Percentiles rank a stretch among this genome's conserved stretches.
Evolutionary conservation across 92 coral and sea anemone genomes (phyloP).

Genomic region (Palythoa caribaeorum): DNA sequence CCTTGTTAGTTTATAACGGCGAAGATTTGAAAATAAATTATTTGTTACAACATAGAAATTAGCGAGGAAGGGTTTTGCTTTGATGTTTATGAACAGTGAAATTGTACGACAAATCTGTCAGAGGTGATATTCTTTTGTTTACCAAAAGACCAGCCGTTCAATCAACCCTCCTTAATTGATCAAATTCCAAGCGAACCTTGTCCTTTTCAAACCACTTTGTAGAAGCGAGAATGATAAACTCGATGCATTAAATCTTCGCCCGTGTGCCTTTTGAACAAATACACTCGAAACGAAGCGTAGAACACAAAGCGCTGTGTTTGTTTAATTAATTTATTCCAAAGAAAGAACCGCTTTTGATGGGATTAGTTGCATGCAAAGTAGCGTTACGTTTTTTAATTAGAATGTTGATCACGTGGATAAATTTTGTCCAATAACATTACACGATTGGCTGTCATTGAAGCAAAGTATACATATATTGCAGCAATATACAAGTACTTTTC

Average conservation of each 20-base stretch:
- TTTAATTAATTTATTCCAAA: constrained; percentile 24
- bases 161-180: constrained; percentile 68
- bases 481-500: not conserved
- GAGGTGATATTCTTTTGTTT: constrained; percentile 19
- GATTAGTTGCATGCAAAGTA: constrained; percentile 39
- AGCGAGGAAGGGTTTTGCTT: not conserved
- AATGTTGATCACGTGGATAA: constrained; percentile 63
- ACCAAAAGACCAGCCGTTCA: constrained; percentile 21
- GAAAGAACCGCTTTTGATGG: constrained; percentile 1
- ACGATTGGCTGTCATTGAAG: constrained; percentile 78
- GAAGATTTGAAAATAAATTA: not conserved
- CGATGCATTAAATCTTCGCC: constrained; percentile 33
- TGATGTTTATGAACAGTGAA: not conserved
- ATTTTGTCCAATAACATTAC: constrained; percentile 61
- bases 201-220: constrained; percentile 12
- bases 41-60: not conserved
- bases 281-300: not conserved
- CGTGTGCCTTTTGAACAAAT: constrained; percentile 17
- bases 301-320: constrained; percentile 25
- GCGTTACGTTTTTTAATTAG: constrained; percentile 17
- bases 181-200: constrained; percentile 74
- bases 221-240: constrained; percentile 31
- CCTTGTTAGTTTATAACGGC: not conserved
- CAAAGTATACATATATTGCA: constrained; percentile 13
- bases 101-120: constrained; percentile 44